Base-by-base conservation (phyloP, 2,888 invertebrate species). In the Cancer borealis region DNA sequence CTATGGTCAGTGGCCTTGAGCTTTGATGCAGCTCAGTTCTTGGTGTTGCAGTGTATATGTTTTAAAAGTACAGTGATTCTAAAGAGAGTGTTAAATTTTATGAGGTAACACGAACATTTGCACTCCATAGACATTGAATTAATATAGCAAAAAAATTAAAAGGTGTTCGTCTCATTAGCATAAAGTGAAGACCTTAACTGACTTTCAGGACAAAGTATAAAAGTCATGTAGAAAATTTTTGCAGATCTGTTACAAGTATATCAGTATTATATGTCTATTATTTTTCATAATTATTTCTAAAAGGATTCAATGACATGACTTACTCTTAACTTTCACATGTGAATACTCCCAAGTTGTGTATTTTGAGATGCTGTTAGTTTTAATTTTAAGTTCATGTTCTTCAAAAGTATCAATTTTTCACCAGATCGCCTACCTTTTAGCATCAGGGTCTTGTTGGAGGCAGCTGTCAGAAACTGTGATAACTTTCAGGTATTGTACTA, bases 401-500 rank as follows among this genome's bases (percentile, higher is more conserved):
- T 89, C 12, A 47, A 89, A 14, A 88, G 10, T 49, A 47, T 89
- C 1, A 49, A 5, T 14, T 60, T 54, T 89, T 91, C 84, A 14
- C 79, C 95, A 97, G 97, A 96, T 39, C 96, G 96, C 84, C 97
- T 99, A 14, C 99, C 99, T 0, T 99, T 97, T 97, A 99, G 99
- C 10, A 98, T 99, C 96, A 97, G 99, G 95, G 98, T 99, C 0
- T 97, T 99, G 0, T 97, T 99, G 96, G 99, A 99, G 97, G 99
- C 99, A 0, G 99, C 99, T 54, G 98, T 99, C 1, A 97, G 99
- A 93, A 99, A 99, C 97, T 99, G 99, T 96, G 99, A 99, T 97
- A 98, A 98, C 96, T 99, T 99, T 96, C 98, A 99, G 96, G 95
- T 95, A 73, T 60, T 90, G 39, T 30, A 30, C 60, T 54, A 30